Conservation (phyloP, 2,797 vertebrate genomes). For the Synanceia verrucosa region DNA sequence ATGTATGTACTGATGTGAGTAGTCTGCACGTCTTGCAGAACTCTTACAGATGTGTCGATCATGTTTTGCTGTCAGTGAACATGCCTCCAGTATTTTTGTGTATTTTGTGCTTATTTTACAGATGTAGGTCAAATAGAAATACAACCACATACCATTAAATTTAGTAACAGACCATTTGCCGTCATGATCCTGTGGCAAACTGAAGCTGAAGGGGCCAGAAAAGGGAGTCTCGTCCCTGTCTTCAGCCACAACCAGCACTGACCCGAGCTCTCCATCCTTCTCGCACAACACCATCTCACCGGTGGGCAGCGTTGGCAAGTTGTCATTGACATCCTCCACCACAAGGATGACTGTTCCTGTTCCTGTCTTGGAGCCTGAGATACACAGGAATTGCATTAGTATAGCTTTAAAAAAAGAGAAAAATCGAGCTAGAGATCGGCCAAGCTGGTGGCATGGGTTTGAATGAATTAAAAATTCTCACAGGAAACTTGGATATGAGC, state of each 20-base stretch:
- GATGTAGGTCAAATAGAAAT: neutral
- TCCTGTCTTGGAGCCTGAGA: constrained; percentile 85
- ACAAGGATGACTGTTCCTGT: constrained; percentile 86
- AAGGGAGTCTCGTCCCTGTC: constrained; percentile 81
- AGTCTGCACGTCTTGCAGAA: neutral
- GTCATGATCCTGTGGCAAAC: constrained; percentile 34
- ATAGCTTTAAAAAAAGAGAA: neutral
- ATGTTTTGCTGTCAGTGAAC: neutral
- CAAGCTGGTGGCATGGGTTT: neutral
- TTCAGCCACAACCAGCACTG: constrained; percentile 68
- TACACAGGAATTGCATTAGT: constrained; percentile 2
- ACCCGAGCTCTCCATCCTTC: constrained; percentile 64
- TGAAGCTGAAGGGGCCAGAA: constrained; percentile 83
- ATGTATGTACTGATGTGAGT: too few relatives aligned
- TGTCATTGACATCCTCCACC: constrained; percentile 86
- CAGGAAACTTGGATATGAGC: neutral
- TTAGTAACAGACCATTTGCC: constrained; percentile 72
- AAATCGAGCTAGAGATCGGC: neutral
- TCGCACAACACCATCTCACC: constrained; percentile 79
- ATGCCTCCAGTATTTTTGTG: neutral
- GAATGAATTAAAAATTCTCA: neutral
- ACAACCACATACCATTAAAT: constrained; percentile 78
- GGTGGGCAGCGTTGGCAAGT: constrained; percentile 72
- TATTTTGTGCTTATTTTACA: neutral
- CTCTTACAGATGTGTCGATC: neutral